Percentiles rank a stretch among this genome's conserved stretches.
These are phyloP conservation scores for Myiozetetes cayanensis DNA, from an alignment of 2,113 vertebrate species.

Conservation along the genomic window DNA sequence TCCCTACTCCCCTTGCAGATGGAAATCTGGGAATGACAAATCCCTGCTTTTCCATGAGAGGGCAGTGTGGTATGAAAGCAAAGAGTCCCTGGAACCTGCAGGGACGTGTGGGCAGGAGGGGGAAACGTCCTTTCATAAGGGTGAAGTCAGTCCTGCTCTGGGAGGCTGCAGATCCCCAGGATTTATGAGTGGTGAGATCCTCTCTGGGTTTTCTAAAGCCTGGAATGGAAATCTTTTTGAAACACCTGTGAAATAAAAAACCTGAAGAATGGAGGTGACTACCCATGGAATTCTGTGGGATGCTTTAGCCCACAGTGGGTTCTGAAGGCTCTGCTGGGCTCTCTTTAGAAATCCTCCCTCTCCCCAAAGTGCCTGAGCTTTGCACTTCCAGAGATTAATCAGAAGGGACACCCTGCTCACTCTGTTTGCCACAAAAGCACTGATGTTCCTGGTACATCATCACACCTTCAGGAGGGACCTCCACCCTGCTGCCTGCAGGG, in stretches of 20 bases:
- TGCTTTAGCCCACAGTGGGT: neutral
- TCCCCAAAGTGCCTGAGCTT: neutral
- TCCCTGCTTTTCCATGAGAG: slow-evolving; percentile 37
- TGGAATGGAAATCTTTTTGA: neutral
- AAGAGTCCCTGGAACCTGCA: neutral
- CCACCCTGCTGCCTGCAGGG: neutral
- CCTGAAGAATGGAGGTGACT: neutral
- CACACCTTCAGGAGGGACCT: neutral
- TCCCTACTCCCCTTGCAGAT: neutral
- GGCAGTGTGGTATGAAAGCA: slow-evolving; percentile 33
- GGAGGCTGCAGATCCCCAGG: neutral
- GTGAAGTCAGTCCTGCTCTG: neutral
- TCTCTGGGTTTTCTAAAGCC: neutral
- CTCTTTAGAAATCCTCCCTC: neutral
- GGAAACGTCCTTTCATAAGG: neutral
- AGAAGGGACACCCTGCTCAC: neutral
- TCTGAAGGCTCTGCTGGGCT: neutral
- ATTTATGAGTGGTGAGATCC: neutral
- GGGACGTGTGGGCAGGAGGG: neutral
- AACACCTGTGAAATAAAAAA: neutral
- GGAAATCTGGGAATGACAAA: neutral
- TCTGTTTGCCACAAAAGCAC: neutral
- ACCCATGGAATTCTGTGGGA: neutral
- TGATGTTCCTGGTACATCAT: neutral
- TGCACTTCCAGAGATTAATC: neutral